These are phyloP conservation scores for Goniozus legneri DNA, from an alignment of 1,140 invertebrate species.

Conservation along the genomic window DNA sequence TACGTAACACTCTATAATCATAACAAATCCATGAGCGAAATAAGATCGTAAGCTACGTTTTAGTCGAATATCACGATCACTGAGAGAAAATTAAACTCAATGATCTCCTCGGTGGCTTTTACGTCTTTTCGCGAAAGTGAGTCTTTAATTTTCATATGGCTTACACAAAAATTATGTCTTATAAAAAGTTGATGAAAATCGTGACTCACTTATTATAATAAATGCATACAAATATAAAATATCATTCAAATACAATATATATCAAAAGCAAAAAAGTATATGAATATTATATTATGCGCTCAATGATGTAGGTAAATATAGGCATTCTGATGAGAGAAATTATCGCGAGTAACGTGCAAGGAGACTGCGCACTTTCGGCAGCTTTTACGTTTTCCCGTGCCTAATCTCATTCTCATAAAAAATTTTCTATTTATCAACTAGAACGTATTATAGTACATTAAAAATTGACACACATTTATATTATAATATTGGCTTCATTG, in stretches of 20 bases:
- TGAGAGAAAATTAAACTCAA: too few relatives aligned
- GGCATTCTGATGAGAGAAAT: conserved; percentile 30
- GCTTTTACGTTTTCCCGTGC: conserved; percentile 2
- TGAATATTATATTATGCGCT: conserved; percentile 32
- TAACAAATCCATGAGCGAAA: too few relatives aligned
- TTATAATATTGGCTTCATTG: conserved; percentile 30
- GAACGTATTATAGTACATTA: conserved; percentile 45
- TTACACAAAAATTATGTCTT: conserved; percentile 20
- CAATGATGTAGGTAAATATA: conserved; percentile 22
- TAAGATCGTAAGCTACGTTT: too few relatives aligned
- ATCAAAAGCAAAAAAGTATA: conserved; percentile 44
- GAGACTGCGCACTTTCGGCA: not conserved
- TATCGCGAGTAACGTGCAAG: conserved; percentile 7
- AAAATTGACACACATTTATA: conserved; percentile 50
- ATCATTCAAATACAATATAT: conserved; percentile 41
- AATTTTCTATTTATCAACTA: conserved; percentile 28
- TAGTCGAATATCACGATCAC: too few relatives aligned
- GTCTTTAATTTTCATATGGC: too few relatives aligned
- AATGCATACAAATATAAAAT: conserved; percentile 45
- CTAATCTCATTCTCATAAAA: conserved; percentile 5
- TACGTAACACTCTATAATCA: too few relatives aligned
- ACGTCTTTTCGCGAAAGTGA: too few relatives aligned
- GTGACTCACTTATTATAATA: conserved; percentile 22
- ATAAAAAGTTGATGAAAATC: conserved; percentile 22
- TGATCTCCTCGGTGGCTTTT: not conserved